Evolutionary conservation across 2,113 vertebrate genomes (phyloP), one percentile per base, ranked within the genome.

Genomic region (Sylvietta virens): DNA sequence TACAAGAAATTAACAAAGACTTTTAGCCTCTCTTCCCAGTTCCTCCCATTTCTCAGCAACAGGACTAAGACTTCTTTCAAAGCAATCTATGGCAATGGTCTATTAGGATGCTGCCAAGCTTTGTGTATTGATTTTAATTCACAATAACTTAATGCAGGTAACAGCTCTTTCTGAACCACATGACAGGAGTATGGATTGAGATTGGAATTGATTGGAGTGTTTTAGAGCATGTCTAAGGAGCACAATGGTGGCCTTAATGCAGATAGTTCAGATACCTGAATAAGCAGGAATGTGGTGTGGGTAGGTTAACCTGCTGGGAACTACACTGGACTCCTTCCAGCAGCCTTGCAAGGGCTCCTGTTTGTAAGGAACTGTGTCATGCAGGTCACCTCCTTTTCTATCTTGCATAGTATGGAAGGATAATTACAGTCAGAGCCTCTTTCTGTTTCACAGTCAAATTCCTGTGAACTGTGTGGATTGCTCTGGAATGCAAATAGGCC

Each of bases 121-220:
- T 70, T 71, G 40, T 30, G 37, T 60, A 96, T 86, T 90, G 94
- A 96, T 97, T 95, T 96, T 93, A 90, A 90, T 61, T 90, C 88
- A 81, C 65, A 64, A 71, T 89, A 92, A 74, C 77, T 81, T 88
- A 92, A 95, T 86, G 69, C 48, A 74, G n/a, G 73, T 67, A 95
- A 71, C 72, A 92, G 82, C 56, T 83, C 85, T 81, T 92, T 93
- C 88, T 88, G 50, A 83, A 62, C 74, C 71, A n/a, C 70, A 77
- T 8, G 81, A 95, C 42, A 78, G 31, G 56, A 90, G 56, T 83
- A 93, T 78, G 76, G 71, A 93, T 64, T 66, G 56, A 84, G 37
- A 60, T 1, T 58, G 57, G 48, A 86, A 88, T 71, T 9, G 21
- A 92, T 45, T 48, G 44, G 35, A 81, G 37, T 24, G 39, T 69